Base-by-base conservation (phyloP, 2,797 vertebrate species). In the Anomalospiza imberbis region DNA sequence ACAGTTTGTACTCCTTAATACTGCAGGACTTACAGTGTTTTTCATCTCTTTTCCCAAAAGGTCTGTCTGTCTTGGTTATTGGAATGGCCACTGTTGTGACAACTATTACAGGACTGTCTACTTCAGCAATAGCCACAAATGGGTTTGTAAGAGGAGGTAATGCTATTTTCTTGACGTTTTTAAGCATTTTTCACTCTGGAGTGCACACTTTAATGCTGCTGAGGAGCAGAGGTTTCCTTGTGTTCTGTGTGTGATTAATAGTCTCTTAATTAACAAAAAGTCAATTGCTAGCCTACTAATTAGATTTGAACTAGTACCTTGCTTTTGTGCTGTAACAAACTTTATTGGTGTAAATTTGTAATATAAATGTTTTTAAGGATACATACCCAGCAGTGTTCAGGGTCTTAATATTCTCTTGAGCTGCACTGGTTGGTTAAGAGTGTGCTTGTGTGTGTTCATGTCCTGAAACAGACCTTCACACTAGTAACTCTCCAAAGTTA, bases 131-230 rank as follows among this genome's bases (percentile, higher is more conserved):
- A 93, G 99, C 99, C 40, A 99, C 99, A 92, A 99, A 99, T 68
- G 99, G 99, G n/a, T 99, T 99, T 96, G 99, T 99, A 75, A 98
- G 99, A 98, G 99, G 99, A 99, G 99, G 99, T 99, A 99, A 95
- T 65, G 45, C 51, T 72, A 34, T 26, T 95, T 96, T 77, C 40
- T 15, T 70, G 20, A 66, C 53, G 12, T 28, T 76, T 60, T 90
- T 50, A 25, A 55, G 7, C 38, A 70, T 83, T 83, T 9, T 42
- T 36, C 13, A 10, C 13, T 75, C 55, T 58, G 75, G 58, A 60
- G 40, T 17, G 2, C 34, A 31, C 12, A n/a, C 38, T 42, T 71
- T 42, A 44, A 50, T 28, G 36, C 38, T 89, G 47, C 47, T 58
- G 42, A 81, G n/a, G 9, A 78, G 14, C 21, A 47, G 19, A 67